phyloP scores from a whole-genome alignment of 2,888 invertebrate species.

The Acronicta leporina region DNA sequence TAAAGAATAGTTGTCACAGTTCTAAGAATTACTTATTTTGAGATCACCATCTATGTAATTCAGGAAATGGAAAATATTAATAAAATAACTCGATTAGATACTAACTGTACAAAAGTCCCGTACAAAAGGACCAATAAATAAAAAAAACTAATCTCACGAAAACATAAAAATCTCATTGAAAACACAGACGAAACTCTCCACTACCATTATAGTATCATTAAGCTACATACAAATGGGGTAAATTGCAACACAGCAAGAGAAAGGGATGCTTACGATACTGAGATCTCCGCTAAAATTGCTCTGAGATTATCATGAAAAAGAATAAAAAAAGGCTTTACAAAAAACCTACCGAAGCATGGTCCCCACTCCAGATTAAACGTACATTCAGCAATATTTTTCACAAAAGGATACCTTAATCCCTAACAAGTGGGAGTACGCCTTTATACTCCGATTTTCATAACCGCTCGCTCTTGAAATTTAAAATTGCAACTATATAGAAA shows the following conservation, averaged over 20 bases:
- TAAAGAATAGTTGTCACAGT: too few species aligned
- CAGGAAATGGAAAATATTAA: too few species aligned
- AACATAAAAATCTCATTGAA: conserved; percentile 9
- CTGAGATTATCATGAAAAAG: conserved; percentile 75
- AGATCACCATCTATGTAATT: too few species aligned
- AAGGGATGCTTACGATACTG: conserved; percentile 23
- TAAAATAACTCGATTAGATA: too few species aligned
- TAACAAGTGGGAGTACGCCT: conserved; percentile 83
- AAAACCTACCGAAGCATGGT: conserved; percentile 78
- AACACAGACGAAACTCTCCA: conserved; percentile 19
- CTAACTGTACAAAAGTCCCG: not conserved
- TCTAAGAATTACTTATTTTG: too few species aligned
- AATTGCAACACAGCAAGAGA: conserved; percentile 47
- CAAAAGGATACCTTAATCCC: conserved; percentile 88
- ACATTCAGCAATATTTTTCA: conserved; percentile 87
- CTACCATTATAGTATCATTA: conserved; percentile 13
- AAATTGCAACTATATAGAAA: conserved; percentile 31
- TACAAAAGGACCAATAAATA: conserved; percentile 14
- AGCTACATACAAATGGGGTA: conserved; percentile 27
- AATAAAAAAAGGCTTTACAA: conserved; percentile 74
- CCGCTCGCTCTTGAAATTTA: conserved; percentile 63
- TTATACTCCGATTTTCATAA: conserved; percentile 73
- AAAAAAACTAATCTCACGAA: conserved; percentile 16
- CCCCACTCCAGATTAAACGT: conserved; percentile 83
- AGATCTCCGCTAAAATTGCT: conserved; percentile 68